These are phyloP conservation scores for Hydraecia micacea DNA, from an alignment of 2,888 invertebrate species.

Conservation along the genomic window DNA sequence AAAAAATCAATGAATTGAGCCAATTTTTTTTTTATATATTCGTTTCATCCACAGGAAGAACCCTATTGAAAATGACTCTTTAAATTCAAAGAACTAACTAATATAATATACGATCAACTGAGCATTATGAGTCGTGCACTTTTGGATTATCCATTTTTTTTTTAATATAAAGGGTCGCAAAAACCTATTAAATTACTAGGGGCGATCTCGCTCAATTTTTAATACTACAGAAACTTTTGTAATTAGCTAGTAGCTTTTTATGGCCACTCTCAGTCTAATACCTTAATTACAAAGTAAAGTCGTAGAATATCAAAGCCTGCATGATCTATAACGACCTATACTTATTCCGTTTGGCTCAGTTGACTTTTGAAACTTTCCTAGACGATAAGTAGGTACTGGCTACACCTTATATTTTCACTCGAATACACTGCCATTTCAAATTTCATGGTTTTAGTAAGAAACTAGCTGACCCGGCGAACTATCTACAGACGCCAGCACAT, in stretches of 20 bases:
- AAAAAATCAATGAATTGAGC: too few species aligned
- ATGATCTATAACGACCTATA: constrained; percentile 11
- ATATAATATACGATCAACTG: too few species aligned
- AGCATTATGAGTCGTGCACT: too few species aligned
- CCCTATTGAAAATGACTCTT: too few species aligned
- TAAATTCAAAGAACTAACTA: too few species aligned
- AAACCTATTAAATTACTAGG: neutral
- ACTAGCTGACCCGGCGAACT: neutral
- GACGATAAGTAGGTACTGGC: constrained; percentile 8
- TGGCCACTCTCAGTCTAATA: neutral
- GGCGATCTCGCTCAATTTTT: neutral
- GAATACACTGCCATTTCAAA: constrained; percentile 20
- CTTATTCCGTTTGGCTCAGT: constrained; percentile 24
- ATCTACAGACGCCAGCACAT: too few species aligned
- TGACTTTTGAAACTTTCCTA: constrained; percentile 29
- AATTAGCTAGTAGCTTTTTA: neutral
- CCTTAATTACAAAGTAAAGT: neutral
- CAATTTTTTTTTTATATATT: too few species aligned
- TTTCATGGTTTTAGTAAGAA: neutral
- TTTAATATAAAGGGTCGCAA: neutral
- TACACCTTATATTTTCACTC: constrained; percentile 6
- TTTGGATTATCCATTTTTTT: too few species aligned
- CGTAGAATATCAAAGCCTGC: constrained; percentile 11
- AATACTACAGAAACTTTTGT: neutral
- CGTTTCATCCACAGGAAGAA: too few species aligned